These are phyloP conservation scores for Nibea coibor DNA, from an alignment of 2,113 vertebrate species.

Conservation along the genomic window DNA sequence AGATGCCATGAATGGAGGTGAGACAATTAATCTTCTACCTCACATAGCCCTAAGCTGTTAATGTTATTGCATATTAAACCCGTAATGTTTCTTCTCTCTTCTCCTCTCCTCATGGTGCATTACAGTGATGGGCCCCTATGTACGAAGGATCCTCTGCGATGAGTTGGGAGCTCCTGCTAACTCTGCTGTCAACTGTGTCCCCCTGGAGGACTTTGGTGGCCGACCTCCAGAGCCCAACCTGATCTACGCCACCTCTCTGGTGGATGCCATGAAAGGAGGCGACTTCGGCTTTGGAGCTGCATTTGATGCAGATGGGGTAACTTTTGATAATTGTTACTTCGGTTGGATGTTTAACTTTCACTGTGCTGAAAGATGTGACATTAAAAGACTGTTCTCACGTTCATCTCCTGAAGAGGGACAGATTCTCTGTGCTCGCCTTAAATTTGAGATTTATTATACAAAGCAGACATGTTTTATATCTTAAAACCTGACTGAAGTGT, in stretches of 20 bases:
- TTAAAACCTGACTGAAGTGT: too few relatives aligned
- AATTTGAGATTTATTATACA: too few relatives aligned
- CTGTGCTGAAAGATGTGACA: background rate
- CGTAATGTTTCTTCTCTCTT: background rate
- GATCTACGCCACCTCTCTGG: slow-evolving; percentile 90
- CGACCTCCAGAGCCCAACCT: slow-evolving; percentile 94
- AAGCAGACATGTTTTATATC: too few relatives aligned
- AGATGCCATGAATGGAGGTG: slow-evolving; percentile 98
- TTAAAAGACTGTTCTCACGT: too few relatives aligned
- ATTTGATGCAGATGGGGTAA: slow-evolving; percentile 98
- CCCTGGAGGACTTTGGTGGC: slow-evolving; percentile 97
- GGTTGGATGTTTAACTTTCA: background rate
- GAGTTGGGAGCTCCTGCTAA: slow-evolving; percentile 97
- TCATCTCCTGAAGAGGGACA: too few relatives aligned
- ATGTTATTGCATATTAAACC: background rate
- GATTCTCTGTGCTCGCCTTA: too few relatives aligned
- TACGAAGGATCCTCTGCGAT: slow-evolving; percentile 95
- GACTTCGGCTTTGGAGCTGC: slow-evolving; percentile 98
- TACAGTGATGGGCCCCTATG: slow-evolving; percentile 97
- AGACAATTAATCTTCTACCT: slow-evolving; percentile 5
- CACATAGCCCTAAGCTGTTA: background rate
- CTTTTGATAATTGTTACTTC: too few relatives aligned
- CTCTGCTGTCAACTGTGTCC: slow-evolving; percentile 96
- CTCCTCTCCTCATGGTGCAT: slow-evolving; percentile 1
- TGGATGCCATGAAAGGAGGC: slow-evolving; percentile 97